Conservation (phyloP, 2,113 vertebrate genomes). For the Thunnus thynnus region DNA sequence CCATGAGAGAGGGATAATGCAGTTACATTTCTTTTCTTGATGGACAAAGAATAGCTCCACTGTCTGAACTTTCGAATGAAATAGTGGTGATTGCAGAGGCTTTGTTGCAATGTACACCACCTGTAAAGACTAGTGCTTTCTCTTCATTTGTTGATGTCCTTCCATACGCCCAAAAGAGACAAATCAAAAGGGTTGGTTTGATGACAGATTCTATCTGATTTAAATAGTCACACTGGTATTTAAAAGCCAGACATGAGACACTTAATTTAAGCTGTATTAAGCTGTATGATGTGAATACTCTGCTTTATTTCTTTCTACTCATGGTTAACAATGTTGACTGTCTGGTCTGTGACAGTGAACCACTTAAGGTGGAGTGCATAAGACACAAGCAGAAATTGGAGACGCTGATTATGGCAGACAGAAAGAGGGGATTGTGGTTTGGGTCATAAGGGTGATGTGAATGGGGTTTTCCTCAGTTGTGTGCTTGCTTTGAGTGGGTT, state of each 20-base stretch:
- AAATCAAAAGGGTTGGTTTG: neutral
- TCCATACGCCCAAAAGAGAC: too few species aligned
- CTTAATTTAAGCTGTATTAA: neutral
- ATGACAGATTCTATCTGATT: neutral
- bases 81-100: neutral
- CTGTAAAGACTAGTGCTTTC: neutral
- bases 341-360: neutral
- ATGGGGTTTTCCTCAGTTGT: conserved; percentile 36
- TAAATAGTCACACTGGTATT: neutral
- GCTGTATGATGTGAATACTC: neutral
- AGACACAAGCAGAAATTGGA: conserved; percentile 23
- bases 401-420: conserved; percentile 14
- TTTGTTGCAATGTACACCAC: neutral
- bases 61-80: neutral
- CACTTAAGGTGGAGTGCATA: conserved; percentile 19
- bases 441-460: conserved; percentile 25
- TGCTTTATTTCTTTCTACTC: too few species aligned
- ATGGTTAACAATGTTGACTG: neutral
- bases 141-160: too few species aligned
- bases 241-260: neutral
- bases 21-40: neutral
- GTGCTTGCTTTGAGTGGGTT: conserved; percentile 42
- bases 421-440: conserved; percentile 25
- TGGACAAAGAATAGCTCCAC: conserved; percentile 10
- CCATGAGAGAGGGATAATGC: neutral